Conservation (phyloP, 2,888 invertebrate species). For the Coelopa pilipes region DNA sequence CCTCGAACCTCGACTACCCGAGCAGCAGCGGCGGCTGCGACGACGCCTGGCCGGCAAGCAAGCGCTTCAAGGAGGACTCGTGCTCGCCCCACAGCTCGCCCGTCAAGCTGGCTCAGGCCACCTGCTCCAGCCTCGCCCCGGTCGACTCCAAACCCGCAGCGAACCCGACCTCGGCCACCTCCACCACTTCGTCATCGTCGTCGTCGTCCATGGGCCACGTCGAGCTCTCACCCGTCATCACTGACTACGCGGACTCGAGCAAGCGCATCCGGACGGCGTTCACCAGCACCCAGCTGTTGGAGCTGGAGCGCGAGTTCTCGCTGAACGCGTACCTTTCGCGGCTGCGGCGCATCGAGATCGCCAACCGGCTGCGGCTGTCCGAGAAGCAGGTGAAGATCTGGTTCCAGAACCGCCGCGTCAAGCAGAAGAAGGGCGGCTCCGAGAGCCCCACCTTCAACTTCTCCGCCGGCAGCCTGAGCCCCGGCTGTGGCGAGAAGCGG, state of each 20-base stretch:
- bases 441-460: constrained; percentile 67
- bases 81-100: constrained; percentile 59
- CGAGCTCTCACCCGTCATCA: constrained; percentile 54
- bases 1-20: constrained; percentile 54
- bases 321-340: constrained; percentile 91
- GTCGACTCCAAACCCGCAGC: constrained; percentile 57
- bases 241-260: constrained; percentile 74
- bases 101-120: constrained; percentile 40
- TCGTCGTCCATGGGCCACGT: constrained; percentile 45
- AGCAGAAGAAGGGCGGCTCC: constrained; percentile 89
- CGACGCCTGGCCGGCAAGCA: constrained; percentile 48
- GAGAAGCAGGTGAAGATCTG: constrained; percentile 97
- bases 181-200: constrained; percentile 29
- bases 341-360: constrained; percentile 90
- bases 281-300: constrained; percentile 87
- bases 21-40: constrained; percentile 56
- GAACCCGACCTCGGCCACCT: constrained; percentile 23
- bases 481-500: constrained; percentile 36
- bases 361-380: constrained; percentile 84
- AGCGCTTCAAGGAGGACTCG: constrained; percentile 57
- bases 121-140: constrained; percentile 46
- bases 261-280: constrained; percentile 94
- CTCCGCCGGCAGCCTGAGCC: constrained; percentile 50
- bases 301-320: constrained; percentile 89
- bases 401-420: constrained; percentile 93